These are phyloP conservation scores for Melanotaenia parkinsoni DNA, from an alignment of 2,797 vertebrate species.

Conservation along the genomic window DNA sequence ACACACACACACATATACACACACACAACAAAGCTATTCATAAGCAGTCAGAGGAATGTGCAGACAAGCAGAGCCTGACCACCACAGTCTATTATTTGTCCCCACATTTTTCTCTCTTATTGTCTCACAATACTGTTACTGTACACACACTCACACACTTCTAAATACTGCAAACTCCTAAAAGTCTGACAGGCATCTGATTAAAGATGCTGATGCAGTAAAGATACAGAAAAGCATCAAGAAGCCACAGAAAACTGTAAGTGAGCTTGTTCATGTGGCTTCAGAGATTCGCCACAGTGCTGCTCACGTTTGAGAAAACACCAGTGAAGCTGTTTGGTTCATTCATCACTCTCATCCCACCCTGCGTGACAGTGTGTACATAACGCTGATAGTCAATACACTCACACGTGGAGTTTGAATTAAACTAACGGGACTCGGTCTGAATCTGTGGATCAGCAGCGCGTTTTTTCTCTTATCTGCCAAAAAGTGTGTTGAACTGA, in stretches of 20 bases:
- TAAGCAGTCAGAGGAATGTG: conserved; percentile 7
- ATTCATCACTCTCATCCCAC: neutral
- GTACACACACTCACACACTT: neutral
- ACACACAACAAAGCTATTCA: conserved; percentile 1
- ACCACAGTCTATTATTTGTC: neutral
- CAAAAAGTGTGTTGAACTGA: neutral
- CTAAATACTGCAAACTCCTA: neutral
- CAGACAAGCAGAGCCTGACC: neutral
- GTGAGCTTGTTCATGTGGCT: neutral
- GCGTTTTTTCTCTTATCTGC: neutral
- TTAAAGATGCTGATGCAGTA: neutral
- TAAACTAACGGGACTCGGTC: neutral
- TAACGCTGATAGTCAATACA: neutral
- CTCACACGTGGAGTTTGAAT: neutral
- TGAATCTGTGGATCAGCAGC: neutral
- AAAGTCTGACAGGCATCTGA: neutral
- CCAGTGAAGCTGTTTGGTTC: neutral
- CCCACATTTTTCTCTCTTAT: neutral
- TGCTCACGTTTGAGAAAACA: neutral
- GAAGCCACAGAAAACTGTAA: neutral
- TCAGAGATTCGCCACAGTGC: neutral
- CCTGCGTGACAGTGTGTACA: neutral
- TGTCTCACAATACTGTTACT: neutral
- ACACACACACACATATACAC: neutral
- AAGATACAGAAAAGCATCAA: neutral